Evolutionary conservation across 2,797 vertebrate species (phyloP).

Genomic region (Hydrophis major): DNA sequence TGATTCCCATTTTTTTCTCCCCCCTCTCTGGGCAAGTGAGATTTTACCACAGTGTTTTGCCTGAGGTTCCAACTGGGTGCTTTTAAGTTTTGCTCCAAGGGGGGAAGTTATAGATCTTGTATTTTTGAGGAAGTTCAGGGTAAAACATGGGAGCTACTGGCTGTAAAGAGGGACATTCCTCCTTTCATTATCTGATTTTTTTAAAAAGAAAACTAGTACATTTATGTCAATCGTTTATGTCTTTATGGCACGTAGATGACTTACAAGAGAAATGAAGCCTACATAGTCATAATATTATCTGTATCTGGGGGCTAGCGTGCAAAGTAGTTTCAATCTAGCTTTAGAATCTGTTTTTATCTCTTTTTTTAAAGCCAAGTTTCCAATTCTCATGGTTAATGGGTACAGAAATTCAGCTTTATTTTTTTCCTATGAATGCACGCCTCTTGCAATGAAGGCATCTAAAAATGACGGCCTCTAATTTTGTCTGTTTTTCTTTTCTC

Average conservation of each 20-base stretch:
- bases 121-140: background rate
- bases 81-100: background rate
- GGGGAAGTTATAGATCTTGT: background rate
- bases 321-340: background rate
- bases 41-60: background rate
- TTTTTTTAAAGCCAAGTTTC: background rate
- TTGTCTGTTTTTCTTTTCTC: slow-evolving; percentile 14
- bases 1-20: background rate
- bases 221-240: background rate
- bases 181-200: background rate
- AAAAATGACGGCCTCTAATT: background rate
- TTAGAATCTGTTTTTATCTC: background rate
- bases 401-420: background rate
- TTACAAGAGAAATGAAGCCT: background rate
- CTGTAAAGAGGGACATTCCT: background rate
- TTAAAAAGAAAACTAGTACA: background rate
- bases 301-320: background rate
- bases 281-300: background rate
- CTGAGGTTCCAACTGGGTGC: background rate
- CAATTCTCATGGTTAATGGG: background rate
- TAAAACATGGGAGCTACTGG: background rate
- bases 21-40: background rate
- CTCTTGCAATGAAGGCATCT: background rate
- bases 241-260: background rate
- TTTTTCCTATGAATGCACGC: too few species aligned